Conservation (phyloP, 2,888 invertebrate species). For the Caprella mutica region DNA sequence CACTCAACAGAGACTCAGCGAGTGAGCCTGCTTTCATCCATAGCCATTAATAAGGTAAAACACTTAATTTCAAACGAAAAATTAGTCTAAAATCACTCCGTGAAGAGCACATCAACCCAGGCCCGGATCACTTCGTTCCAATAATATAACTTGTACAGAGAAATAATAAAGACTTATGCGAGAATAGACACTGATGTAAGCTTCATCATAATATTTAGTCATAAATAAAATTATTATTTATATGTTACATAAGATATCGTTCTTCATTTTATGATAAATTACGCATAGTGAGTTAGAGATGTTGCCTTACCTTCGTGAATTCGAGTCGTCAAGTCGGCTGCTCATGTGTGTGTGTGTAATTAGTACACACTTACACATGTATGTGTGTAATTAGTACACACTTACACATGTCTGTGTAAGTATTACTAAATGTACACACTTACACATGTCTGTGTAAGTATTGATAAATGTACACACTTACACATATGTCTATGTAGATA, state of each 20-base stretch:
- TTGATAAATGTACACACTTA: constrained; percentile 7
- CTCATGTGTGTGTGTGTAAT: no score
- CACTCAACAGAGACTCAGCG: constrained; percentile 20
- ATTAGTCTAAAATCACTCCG: not conserved
- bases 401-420: not conserved
- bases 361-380: no score
- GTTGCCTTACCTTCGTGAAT: no score
- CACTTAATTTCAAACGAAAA: not conserved
- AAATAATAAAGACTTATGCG: no score
- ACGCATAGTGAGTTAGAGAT: no score
- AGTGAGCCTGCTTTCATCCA: constrained; percentile 21
- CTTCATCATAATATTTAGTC: no score
- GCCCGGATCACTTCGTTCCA: constrained; percentile 17
- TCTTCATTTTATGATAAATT: no score
- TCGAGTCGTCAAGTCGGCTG: no score
- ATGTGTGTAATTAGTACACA: not conserved
- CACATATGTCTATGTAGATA: constrained; percentile 5
- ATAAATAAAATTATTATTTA: no score
- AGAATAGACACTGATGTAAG: no score
- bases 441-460: not conserved
- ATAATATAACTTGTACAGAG: no score
- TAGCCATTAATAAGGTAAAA: constrained; percentile 18
- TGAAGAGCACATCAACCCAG: constrained; percentile 11
- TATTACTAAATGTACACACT: not conserved
- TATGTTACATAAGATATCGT: no score